Evolutionary conservation across 2,888 invertebrate genomes (phyloP), one percentile per base, ranked within the genome.

Genomic region (Siphonodentalium dalli): DNA sequence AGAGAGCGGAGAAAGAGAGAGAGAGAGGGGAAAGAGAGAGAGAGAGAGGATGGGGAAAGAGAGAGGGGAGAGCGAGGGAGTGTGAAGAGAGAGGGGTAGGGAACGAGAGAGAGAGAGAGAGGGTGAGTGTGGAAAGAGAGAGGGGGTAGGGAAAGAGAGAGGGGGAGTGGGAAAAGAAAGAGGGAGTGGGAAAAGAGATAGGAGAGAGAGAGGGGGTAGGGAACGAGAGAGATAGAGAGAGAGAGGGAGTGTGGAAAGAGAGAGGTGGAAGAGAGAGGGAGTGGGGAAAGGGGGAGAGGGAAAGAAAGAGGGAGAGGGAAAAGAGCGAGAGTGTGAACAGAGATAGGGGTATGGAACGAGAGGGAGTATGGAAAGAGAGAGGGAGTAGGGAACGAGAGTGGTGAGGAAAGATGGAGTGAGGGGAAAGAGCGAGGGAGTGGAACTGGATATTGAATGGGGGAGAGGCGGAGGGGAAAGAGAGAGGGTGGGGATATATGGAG

Each of bases 71-170:
- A 33, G 28, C 8, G 33, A 21, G 23, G 29, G 33, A 33, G 33
- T 13, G 8, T 11, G 7, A 44, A 34, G 29, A 15, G 23, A 28
- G 34, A 24, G 15, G 8, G 23, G 44, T 21, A 34, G 21, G 20
- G 21, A 24, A 33, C n/a, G 15, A 20, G 29, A 11, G 34, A 18
- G 15, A 8, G 18, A 31, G 33, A 11, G 37, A 42, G 13, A 43
- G 49, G 7, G 35, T 37, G n/a, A 47, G 54, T 8, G 44, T 13
- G 20, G 29, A 24, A 29, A 15, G 38, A 23, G 31, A n/a, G 2
- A 28, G 29, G 29, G 29, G 18, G n/a, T 4, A 5, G 11, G 9
- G 29, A 43, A 31, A 20, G 29, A 50, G 45, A 31, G 31, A 23
- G n/a, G n/a, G n/a, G n/a, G 46, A 29, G 18, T 15, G 15, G 18